Conservation (phyloP, 2,888 invertebrate species). For the Morinoia aosen region DNA sequence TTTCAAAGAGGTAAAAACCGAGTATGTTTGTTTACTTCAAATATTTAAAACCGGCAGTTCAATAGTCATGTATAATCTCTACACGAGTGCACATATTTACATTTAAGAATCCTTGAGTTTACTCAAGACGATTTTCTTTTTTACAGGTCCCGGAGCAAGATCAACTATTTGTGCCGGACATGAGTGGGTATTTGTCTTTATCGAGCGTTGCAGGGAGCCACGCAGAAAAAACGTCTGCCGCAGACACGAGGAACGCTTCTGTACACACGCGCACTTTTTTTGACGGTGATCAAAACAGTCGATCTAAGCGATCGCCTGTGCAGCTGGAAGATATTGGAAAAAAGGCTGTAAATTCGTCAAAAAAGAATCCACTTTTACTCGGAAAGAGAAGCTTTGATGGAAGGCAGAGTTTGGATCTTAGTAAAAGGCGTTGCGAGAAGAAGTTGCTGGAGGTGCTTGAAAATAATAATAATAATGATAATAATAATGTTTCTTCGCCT, state of each 20-base stretch:
- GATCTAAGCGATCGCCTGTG: slow-evolving; percentile 4
- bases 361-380: background rate
- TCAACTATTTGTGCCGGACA: background rate
- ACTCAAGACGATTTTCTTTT: background rate
- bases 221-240: background rate
- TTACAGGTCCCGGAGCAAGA: slow-evolving; percentile 41
- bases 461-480: background rate
- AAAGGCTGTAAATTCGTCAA: background rate
- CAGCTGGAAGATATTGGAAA: background rate
- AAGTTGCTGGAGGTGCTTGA: background rate
- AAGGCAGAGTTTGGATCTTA: background rate
- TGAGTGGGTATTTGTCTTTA: background rate
- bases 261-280: background rate
- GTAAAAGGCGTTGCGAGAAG: background rate
- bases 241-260: background rate
- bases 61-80: too few relatives aligned
- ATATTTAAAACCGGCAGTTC: too few relatives aligned
- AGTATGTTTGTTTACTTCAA: too few relatives aligned
- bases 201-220: background rate
- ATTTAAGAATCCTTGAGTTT: background rate
- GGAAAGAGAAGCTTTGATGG: background rate
- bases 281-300: background rate
- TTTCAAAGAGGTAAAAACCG: too few relatives aligned
- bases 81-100: too few relatives aligned
- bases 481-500: background rate